Base-by-base conservation (phyloP, 2,888 invertebrate species). In the Leucophora obtusa region DNA sequence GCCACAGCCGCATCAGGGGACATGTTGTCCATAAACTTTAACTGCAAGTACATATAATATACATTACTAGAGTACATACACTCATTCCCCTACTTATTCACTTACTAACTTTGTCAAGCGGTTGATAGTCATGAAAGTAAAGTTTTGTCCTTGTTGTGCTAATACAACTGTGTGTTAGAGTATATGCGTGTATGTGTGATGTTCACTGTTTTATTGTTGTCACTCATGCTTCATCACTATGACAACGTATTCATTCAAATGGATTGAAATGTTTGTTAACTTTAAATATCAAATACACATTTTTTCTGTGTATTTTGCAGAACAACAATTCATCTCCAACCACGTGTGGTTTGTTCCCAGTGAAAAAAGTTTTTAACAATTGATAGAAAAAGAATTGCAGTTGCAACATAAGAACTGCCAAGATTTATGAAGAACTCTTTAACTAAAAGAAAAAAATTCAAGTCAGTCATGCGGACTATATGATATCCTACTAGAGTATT, bases 201-300 rank as follows among this genome's bases (percentile, higher is more conserved):
- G 28, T 28, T 1, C 7, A 6, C 5, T 2, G 5, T 59, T n/a
- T 43, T 24, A 38, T 53, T 59, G 21, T 62, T 69, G 69, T 69
- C 63, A 70, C 53, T 69, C 63, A 35, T 17, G 65, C 65, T 65
- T 63, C 51, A 69, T 24, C 59, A 54, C 17, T 33, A 18, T 59
- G 65, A 70, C 65, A 73, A 68, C 68, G 68, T 65, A 35, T 15
- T 69, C 53, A 43, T 73, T 65, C 15, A 65, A 79, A 65, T 74
- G 69, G 58, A 79, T 79, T 79, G 63, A 73, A 69, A 73, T 73
- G 63, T 69, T 56, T 53, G 69, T 56, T 50, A 7, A 3, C 24
- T 62, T 54, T 68, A 17, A 53, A 38, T 21, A 2, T 17, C 1
- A 3, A 28, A 28, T 28, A 6, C 6, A 28, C 24, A 24, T 21